A percentile compares a stretch with the other conserved stretches of the same genome.
These are phyloP conservation scores for Cranoglanis bouderius DNA, from an alignment of 2,113 vertebrate genomes.

Conservation along the genomic window DNA sequence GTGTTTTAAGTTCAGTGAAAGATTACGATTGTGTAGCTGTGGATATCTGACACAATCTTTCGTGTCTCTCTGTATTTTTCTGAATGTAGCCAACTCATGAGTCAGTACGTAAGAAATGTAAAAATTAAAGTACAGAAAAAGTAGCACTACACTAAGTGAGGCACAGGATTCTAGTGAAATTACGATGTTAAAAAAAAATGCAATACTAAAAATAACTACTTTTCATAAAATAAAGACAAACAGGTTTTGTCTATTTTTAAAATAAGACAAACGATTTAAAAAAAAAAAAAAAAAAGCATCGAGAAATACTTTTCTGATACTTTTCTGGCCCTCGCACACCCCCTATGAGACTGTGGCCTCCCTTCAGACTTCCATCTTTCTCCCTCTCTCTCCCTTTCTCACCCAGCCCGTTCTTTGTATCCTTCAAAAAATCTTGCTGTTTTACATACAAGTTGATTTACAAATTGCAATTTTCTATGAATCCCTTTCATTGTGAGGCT, in stretches of 20 bases:
- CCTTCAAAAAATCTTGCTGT: constrained; percentile 71
- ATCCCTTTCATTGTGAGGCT: constrained; percentile 86
- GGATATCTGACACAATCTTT: not conserved
- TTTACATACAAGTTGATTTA: constrained; percentile 93
- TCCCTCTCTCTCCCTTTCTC: constrained; percentile 28
- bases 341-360: constrained; percentile 62
- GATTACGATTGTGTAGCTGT: not conserved
- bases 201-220: not conserved
- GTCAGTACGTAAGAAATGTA: not conserved
- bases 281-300: constrained; percentile 12
- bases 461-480: constrained; percentile 95
- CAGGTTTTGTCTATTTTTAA: constrained; percentile 48
- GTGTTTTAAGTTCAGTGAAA: not conserved
- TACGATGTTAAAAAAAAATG: not conserved
- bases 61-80: not conserved
- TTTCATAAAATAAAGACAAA: constrained; percentile 23
- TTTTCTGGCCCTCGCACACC: constrained; percentile 13
- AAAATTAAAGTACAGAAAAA: not conserved
- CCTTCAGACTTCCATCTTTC: constrained; percentile 58
- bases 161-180: not conserved
- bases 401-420: constrained; percentile 59
- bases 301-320: constrained; percentile 17
- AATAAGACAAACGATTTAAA: constrained; percentile 39
- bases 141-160: not conserved
- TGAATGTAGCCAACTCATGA: not conserved